Conservation (phyloP, 1,140 invertebrate species). For the Pseudobourletiella spinata region DNA sequence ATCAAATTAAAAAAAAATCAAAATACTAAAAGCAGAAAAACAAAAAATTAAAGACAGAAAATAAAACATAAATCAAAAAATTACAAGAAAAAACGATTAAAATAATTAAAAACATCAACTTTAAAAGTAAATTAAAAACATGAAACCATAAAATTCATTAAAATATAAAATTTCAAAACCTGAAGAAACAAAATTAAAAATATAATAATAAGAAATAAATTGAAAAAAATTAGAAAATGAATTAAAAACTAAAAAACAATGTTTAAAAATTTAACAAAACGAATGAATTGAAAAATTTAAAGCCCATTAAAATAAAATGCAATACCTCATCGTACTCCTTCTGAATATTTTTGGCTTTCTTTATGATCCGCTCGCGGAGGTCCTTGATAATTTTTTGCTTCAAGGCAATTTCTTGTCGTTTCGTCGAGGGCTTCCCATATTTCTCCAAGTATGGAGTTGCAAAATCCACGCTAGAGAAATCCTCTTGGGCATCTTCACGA, state of each 20-base stretch:
- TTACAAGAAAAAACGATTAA: too few species aligned
- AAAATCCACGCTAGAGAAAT: constrained; percentile 20
- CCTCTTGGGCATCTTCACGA: constrained; percentile 14
- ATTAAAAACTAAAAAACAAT: background rate
- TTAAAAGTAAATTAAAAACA: too few species aligned
- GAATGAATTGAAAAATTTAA: constrained; percentile 5
- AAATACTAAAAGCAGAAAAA: too few species aligned
- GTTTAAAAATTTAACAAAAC: background rate
- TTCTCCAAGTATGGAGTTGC: constrained; percentile 31
- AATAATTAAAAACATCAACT: too few species aligned
- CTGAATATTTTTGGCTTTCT: constrained; percentile 17
- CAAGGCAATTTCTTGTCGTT: constrained; percentile 23
- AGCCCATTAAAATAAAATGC: background rate
- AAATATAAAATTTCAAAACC: background rate
- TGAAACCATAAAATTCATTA: background rate
- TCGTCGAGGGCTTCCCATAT: constrained; percentile 18
- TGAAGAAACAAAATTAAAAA: constrained; percentile 4
- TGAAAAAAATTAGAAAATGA: background rate
- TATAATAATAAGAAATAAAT: background rate
- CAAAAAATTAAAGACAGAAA: too few species aligned
- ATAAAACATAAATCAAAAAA: too few species aligned
- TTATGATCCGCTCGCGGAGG: constrained; percentile 12
- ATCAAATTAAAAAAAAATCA: too few species aligned
- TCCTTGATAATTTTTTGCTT: constrained; percentile 29
- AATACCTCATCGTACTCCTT: background rate